Percentiles rank a stretch among this genome's conserved stretches.
Conservation (phyloP, 2,113 vertebrate genomes). For the Microtus ochrogaster region DNA sequence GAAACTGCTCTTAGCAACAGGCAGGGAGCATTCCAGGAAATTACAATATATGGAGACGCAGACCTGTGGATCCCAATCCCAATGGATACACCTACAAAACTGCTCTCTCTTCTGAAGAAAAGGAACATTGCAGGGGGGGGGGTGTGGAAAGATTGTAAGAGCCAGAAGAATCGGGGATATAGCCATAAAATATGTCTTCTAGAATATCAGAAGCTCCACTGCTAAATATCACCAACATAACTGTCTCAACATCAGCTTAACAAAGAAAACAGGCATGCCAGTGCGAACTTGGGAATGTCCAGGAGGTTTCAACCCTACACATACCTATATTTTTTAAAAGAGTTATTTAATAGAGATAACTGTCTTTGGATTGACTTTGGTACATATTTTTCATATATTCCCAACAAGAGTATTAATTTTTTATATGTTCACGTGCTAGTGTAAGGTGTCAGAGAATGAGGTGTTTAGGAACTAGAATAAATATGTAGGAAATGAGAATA, state of each 20-base stretch:
- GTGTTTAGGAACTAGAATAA: slow-evolving; percentile 22
- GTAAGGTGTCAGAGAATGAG: not conserved
- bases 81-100: not conserved
- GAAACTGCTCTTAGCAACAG: not conserved
- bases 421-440: not conserved
- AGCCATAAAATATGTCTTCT: not conserved
- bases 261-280: not conserved
- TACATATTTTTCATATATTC: not conserved
- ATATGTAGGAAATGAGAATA: not conserved
- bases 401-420: not conserved
- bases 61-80: not conserved
- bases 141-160: not conserved
- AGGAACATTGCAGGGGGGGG: no score
- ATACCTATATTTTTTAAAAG: not conserved
- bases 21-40: not conserved
- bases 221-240: not conserved
- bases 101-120: not conserved
- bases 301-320: not conserved
- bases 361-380: not conserved
- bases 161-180: not conserved
- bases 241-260: not conserved
- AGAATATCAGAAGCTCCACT: not conserved
- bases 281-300: not conserved
- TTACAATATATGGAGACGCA: not conserved
- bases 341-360: not conserved